A percentile compares a stretch with the other conserved stretches of the same genome.
These are phyloP conservation scores for Caenorhabditis plicata DNA, from an alignment of 2,888 invertebrate species.

Conservation along the genomic window DNA sequence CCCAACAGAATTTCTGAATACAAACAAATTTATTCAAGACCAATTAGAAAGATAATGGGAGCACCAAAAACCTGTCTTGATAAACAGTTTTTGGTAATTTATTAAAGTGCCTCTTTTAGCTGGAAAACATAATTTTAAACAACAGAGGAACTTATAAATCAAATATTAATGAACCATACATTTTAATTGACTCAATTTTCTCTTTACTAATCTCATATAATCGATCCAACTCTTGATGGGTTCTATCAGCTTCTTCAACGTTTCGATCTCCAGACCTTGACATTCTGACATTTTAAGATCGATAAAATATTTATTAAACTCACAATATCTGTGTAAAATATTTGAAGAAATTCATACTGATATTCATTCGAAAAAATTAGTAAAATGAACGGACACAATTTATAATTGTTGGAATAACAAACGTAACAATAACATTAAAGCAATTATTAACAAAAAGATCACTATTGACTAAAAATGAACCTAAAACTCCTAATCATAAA, in stretches of 20 bases:
- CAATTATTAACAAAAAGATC: conserved; percentile 1
- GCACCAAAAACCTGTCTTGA: neutral
- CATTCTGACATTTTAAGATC: neutral
- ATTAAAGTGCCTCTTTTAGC: neutral
- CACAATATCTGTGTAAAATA: too few species aligned
- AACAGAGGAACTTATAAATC: too few species aligned
- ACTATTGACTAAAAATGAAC: neutral
- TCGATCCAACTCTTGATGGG: conserved; percentile 17
- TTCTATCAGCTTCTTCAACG: conserved; percentile 11
- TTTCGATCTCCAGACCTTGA: neutral
- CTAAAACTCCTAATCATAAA: conserved; percentile 5
- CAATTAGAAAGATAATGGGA: too few species aligned
- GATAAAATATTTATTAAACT: neutral
- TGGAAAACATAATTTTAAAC: too few species aligned
- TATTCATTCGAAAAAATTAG: neutral
- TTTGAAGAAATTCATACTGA: neutral
- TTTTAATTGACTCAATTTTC: conserved; percentile 10
- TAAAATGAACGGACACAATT: neutral
- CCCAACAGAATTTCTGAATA: conserved; percentile 1
- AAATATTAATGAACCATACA: conserved; percentile 5
- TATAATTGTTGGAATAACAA: neutral
- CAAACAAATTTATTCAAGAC: neutral
- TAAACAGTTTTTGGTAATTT: neutral
- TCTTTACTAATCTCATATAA: conserved; percentile 13
- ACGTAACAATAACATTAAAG: conserved; percentile 1